Evolutionary conservation across 1,140 invertebrate species (phyloP).

Genomic region (Apis mellifera): Amel_HAv3.1 CM009935.2:5304001-5304500

Average conservation of each 20-base stretch:
- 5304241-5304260: conserved; percentile 39
- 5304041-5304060: neutral
- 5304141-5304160: conserved; percentile 33
- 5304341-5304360: neutral
- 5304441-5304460: neutral
- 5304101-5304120: neutral
- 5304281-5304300: conserved; percentile 2
- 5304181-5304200: neutral
- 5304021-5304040: neutral
- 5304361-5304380: neutral
- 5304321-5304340: neutral
- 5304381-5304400: neutral
- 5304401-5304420: neutral
- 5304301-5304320: neutral
- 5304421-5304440: neutral
- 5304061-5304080: neutral
- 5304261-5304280: neutral
- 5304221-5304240: conserved; percentile 21
- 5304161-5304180: conserved; percentile 2
- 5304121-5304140: conserved; percentile 36
- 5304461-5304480: conserved; percentile 7
- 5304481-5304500: neutral
- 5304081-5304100: neutral
- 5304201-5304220: conserved; percentile 12
- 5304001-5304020: neutral